Percentiles rank a stretch among this genome's conserved stretches.
phyloP scores from a whole-genome alignment of 2,797 vertebrate genomes.

The Acestrorhynchus altus region DNA sequence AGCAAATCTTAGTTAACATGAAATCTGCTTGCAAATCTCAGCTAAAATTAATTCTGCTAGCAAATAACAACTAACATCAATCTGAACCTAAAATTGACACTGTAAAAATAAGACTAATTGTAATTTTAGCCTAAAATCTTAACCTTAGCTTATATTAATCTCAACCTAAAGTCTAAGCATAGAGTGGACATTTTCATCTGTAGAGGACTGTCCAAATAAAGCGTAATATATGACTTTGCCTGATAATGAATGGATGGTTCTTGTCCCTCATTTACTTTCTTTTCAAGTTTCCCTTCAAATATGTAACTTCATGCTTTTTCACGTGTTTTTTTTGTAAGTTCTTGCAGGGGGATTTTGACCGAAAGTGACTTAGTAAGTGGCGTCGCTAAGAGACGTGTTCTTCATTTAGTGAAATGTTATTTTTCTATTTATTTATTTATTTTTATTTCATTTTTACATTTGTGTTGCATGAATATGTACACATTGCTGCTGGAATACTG shows the following conservation, averaged over 20 bases:
- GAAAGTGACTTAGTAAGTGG: not conserved
- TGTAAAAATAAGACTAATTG: not conserved
- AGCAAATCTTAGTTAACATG: not conserved
- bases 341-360: not conserved
- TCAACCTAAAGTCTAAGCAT: not conserved
- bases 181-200: not conserved
- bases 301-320: not conserved
- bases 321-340: not conserved
- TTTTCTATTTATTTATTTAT: not conserved
- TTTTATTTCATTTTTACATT: not conserved
- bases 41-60: not conserved
- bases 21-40: not conserved
- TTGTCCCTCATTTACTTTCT: not conserved
- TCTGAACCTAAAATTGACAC: not conserved
- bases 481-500: slow-evolving; percentile 40
- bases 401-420: not conserved
- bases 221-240: not conserved
- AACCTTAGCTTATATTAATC: not conserved
- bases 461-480: slow-evolving; percentile 39
- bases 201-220: slow-evolving; percentile 1
- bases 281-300: not conserved
- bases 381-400: not conserved
- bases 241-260: slow-evolving; percentile 13
- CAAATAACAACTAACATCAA: too few species aligned
- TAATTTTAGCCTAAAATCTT: not conserved